Base-by-base conservation (phyloP, 2,797 vertebrate species). In the Siniperca undulata region DNA sequence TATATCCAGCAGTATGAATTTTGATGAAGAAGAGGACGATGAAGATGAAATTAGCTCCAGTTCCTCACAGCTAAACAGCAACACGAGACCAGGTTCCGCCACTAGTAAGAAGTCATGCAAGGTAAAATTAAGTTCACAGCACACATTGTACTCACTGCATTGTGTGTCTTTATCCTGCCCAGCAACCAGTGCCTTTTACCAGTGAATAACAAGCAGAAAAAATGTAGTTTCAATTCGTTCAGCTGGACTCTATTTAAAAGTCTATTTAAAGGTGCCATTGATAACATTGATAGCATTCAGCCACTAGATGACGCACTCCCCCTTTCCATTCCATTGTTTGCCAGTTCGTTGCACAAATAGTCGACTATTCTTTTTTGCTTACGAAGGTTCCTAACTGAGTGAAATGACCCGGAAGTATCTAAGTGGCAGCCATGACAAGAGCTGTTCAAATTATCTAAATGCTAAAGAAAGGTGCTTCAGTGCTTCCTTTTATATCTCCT, bases 1-100 rank as follows among this genome's bases (percentile, higher is more conserved):
- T 80, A 98, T 99, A 94, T 99, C 98, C 74, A 99, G 98, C 93
- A 99, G 98, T 93, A 99, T 99, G 98, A 99, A 99, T 93, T 99
- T 99, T 88, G 97, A 99, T 87, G 97, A 97, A 91, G 98, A 99
- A 59, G 98, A 99, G 69, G 98, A 99, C 7, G 98, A 99, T 0
- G 98, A 99, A 12, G 98, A 99, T 55, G 98, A 98, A 94, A 97
- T 99, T 71, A 99, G 98, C 88, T 99, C 98, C 58, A 98, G 97
- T 87, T 99, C 98, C 58, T 99, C 98, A 34, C 98, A 99, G 92
- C 94, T 99, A 20, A 99, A 99, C 92, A 99, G 97, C 92, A 99
- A 97, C 96, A 99, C 98, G 0, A 95, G 98, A 30, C 98, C 98
- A 24, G 97, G 98, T 83, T 99, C 98, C 0, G 98, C 98, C 73